phyloP scores from a whole-genome alignment of 1,140 invertebrate genomes.

The Linepithema humile region DNA sequence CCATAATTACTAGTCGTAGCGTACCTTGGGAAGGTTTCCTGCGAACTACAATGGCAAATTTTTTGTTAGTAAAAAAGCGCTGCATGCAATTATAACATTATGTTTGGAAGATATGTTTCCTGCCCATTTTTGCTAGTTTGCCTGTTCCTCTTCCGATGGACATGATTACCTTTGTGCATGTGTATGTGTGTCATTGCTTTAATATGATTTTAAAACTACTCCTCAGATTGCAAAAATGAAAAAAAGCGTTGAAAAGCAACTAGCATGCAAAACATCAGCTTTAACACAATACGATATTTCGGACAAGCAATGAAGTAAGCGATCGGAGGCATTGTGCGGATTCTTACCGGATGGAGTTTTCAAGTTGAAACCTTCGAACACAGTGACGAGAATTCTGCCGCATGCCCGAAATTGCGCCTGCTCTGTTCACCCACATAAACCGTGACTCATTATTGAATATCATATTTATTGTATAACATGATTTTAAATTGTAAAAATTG shows the following conservation, averaged over 20 bases:
- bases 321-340: slow-evolving; percentile 32
- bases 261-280: too few relatives aligned
- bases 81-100: slow-evolving; percentile 12
- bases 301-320: slow-evolving; percentile 30
- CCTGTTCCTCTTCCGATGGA: background rate
- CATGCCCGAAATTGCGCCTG: slow-evolving; percentile 86
- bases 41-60: slow-evolving; percentile 83
- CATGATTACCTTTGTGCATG: background rate
- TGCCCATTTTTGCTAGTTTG: background rate
- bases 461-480: slow-evolving; percentile 7
- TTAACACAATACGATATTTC: too few relatives aligned
- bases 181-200: too few relatives aligned
- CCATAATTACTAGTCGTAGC: slow-evolving; percentile 81
- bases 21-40: slow-evolving; percentile 81
- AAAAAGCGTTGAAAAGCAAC: slow-evolving; percentile 19
- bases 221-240: background rate
- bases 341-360: slow-evolving; percentile 81
- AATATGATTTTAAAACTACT: too few relatives aligned
- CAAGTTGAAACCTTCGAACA: slow-evolving; percentile 87
- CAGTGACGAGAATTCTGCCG: slow-evolving; percentile 88
- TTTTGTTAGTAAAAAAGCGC: slow-evolving; percentile 71
- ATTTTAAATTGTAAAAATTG: background rate
- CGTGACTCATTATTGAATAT: slow-evolving; percentile 38
- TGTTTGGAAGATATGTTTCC: background rate
- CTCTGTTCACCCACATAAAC: slow-evolving; percentile 81